phyloP scores from a whole-genome alignment of 1,140 invertebrate species.

The Acromyrmex charruanus region DNA sequence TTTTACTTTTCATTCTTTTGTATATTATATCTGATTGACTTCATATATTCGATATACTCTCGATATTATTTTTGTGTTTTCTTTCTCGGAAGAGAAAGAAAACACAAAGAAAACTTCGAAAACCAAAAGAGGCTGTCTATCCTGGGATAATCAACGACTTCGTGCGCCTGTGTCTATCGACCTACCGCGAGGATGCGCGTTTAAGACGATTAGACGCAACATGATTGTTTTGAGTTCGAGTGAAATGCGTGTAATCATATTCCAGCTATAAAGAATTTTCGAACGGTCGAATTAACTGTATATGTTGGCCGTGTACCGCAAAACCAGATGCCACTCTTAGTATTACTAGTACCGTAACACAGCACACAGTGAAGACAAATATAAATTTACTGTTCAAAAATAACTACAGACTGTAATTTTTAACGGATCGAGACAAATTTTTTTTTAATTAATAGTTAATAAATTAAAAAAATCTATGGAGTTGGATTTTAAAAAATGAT shows the following conservation, averaged over 20 bases:
- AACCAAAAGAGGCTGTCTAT: neutral
- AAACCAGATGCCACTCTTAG: slow-evolving; percentile 57
- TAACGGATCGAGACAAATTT: no score
- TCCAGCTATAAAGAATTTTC: slow-evolving; percentile 35
- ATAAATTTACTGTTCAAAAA: no score
- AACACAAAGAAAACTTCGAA: neutral
- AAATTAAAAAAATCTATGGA: no score
- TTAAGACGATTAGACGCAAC: slow-evolving; percentile 29
- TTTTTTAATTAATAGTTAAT: no score
- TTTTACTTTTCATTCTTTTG: neutral
- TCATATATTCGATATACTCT: neutral
- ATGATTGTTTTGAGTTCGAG: slow-evolving; percentile 40
- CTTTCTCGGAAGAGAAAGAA: neutral
- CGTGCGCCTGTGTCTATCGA: neutral
- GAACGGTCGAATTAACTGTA: slow-evolving; percentile 56
- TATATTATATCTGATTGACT: neutral
- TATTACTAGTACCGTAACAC: slow-evolving; percentile 39
- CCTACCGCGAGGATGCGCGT: slow-evolving; percentile 6
- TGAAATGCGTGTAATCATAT: slow-evolving; percentile 45
- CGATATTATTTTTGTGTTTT: neutral
- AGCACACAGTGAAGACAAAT: no score
- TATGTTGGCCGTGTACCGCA: slow-evolving; percentile 19
- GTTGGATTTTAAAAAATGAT: no score
- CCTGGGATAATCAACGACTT: slow-evolving; percentile 34
- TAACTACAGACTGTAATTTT: no score